phyloP scores from a whole-genome alignment of 2,888 invertebrate species.

The Mystacides longicornis region DNA sequence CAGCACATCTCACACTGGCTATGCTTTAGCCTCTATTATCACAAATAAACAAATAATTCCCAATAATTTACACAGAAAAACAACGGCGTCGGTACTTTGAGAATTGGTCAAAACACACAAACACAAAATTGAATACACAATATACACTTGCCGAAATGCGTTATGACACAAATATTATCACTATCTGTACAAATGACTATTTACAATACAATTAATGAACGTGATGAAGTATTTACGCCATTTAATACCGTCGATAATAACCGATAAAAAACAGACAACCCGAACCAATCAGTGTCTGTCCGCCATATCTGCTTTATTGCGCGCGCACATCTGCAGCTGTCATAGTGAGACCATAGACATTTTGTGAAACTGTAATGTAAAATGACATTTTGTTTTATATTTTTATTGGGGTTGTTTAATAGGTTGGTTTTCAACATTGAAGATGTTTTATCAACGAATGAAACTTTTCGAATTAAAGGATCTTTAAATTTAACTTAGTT shows the following conservation, averaged over 20 bases:
- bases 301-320: constrained; percentile 51
- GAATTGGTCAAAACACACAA: constrained; percentile 47
- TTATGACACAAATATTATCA: constrained; percentile 61
- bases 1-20: background rate
- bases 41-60: constrained; percentile 33
- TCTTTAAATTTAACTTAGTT: no score
- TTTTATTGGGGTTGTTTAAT: no score
- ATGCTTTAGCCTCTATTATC: background rate
- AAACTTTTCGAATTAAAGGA: no score
- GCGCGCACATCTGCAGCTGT: constrained; percentile 38
- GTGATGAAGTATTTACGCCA: constrained; percentile 58
- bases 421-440: no score
- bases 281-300: constrained; percentile 48
- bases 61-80: constrained; percentile 43
- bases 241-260: constrained; percentile 58
- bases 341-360: constrained; percentile 2
- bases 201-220: constrained; percentile 64
- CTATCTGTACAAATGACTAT: constrained; percentile 68
- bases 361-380: no score
- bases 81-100: constrained; percentile 52
- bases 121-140: constrained; percentile 50
- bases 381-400: no score
- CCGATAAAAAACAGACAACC: constrained; percentile 50
- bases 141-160: constrained; percentile 51
- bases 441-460: no score